phyloP scores from a whole-genome alignment of 2,113 vertebrate genomes.

The Agapornis roseicollis region DNA sequence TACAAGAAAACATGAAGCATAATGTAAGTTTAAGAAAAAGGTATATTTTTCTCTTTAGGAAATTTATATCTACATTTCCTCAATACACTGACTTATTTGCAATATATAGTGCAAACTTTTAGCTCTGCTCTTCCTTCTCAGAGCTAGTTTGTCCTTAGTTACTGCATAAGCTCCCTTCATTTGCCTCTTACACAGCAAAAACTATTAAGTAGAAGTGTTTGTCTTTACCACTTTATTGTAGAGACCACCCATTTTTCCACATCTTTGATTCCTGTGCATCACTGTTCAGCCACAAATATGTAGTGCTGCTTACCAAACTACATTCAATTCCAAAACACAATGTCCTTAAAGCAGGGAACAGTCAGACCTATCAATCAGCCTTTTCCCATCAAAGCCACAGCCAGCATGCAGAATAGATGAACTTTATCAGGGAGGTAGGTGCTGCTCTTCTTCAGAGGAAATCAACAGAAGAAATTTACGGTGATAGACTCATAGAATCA shows the following conservation, averaged over 20 bases:
- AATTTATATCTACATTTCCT: not conserved
- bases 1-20: slow-evolving; percentile 48
- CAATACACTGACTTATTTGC: not conserved
- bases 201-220: not conserved
- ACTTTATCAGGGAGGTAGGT: not conserved
- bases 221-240: not conserved
- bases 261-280: not conserved
- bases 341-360: not conserved
- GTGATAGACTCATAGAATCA: not conserved
- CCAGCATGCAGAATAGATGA: not conserved
- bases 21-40: not conserved
- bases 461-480: not conserved
- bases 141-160: not conserved
- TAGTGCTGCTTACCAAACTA: not conserved
- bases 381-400: not conserved
- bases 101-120: not conserved
- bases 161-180: not conserved
- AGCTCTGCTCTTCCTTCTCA: not conserved
- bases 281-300: not conserved
- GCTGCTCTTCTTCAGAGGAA: not conserved
- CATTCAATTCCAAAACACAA: not conserved
- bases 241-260: not conserved
- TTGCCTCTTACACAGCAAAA: not conserved
- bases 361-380: not conserved
- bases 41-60: not conserved